These are phyloP conservation scores for Apis mellifera DNA, from an alignment of 1,140 invertebrate genomes.

Conservation along the genomic window DNA sequence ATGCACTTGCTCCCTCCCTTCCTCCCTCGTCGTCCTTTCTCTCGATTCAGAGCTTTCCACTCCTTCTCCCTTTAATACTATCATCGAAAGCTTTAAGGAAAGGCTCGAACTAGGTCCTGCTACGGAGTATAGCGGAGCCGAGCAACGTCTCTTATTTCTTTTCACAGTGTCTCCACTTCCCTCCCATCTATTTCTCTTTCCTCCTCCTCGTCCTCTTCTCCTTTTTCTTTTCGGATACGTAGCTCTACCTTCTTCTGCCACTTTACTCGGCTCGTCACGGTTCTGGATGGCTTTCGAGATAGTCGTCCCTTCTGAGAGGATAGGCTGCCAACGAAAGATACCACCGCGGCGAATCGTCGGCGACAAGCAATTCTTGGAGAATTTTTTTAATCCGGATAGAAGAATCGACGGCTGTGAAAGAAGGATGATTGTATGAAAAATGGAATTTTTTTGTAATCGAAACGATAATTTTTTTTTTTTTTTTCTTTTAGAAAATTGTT, in stretches of 20 bases:
- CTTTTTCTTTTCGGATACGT: background rate
- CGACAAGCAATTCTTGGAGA: conserved; percentile 29
- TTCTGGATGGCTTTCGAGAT: conserved; percentile 55
- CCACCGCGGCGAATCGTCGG: conserved; percentile 23
- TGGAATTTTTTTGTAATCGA: no score
- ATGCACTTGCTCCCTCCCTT: no score
- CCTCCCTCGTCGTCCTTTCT: background rate
- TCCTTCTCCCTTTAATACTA: conserved; percentile 36
- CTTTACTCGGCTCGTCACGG: conserved; percentile 47
- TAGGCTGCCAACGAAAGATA: conserved; percentile 42
- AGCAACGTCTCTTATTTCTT: conserved; percentile 44
- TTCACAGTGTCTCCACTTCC: background rate
- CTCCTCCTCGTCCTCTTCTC: background rate
- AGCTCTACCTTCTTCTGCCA: background rate
- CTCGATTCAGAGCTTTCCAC: background rate
- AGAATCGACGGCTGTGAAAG: background rate
- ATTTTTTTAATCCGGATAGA: conserved; percentile 55
- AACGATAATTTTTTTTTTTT: no score
- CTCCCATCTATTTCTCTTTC: background rate
- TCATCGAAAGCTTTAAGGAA: conserved; percentile 28
- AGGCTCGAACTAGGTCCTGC: conserved; percentile 45
- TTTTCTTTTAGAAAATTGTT: no score
- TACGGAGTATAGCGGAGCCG: conserved; percentile 27
- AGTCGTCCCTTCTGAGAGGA: conserved; percentile 35
- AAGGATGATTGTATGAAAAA: no score